Evolutionary conservation across 2,113 vertebrate genomes (phyloP).

Genomic region (Marcusenius ussheri): DNA sequence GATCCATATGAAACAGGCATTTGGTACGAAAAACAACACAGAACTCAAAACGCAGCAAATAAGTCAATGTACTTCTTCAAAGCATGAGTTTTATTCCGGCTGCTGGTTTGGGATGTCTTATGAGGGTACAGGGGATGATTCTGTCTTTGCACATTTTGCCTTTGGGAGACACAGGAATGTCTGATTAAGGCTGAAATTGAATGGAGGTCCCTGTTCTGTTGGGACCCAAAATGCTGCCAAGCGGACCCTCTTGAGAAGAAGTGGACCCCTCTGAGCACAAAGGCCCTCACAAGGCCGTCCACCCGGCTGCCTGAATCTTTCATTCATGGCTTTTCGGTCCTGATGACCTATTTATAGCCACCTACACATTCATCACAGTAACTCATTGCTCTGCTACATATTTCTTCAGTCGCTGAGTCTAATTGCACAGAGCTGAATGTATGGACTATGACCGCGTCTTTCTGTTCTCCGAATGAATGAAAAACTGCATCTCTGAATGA

Average conservation of each 20-base stretch:
- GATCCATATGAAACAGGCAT: not conserved
- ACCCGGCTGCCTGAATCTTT: not conserved
- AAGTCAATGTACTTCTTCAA: not conserved
- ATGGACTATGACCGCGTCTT: not conserved
- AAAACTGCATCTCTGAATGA: not conserved
- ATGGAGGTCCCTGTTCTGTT: slow-evolving; percentile 55
- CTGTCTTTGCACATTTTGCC: not conserved
- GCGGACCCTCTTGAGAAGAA: slow-evolving; percentile 58
- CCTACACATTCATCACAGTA: not conserved
- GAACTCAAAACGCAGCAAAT: not conserved
- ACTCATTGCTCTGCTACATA: not conserved
- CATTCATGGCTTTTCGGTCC: not conserved
- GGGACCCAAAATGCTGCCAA: slow-evolving; percentile 57
- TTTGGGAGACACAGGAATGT: slow-evolving; percentile 49
- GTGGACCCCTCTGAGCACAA: slow-evolving; percentile 53
- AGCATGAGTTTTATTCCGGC: not conserved
- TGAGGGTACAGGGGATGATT: not conserved
- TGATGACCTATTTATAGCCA: not conserved
- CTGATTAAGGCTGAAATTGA: slow-evolving; percentile 45
- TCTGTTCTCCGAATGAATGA: not conserved
- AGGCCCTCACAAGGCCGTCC: slow-evolving; percentile 45
- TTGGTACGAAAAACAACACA: not conserved
- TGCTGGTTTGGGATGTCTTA: not conserved
- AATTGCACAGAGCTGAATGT: not conserved
- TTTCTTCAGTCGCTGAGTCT: not conserved